Evolutionary conservation across 2,888 invertebrate genomes (phyloP), one percentile per base, ranked within the genome.

Genomic region (Spodoptera littoralis): DNA sequence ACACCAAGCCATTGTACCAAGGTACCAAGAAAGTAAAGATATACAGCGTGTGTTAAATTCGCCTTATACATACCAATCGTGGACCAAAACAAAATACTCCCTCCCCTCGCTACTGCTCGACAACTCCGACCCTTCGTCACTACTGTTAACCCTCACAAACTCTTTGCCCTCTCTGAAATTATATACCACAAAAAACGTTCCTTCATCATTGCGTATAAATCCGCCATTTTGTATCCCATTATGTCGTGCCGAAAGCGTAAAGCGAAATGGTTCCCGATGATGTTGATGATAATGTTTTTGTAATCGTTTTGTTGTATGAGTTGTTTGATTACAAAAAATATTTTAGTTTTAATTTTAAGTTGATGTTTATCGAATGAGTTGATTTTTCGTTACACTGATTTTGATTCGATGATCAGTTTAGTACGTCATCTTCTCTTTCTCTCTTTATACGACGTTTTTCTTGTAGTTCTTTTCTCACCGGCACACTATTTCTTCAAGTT

Each of bases 151-250:
- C 82, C 86, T 88, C 74, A 88, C 84, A 90, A 91, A 92, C 81
- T 89, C 85, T 83, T 88, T 91, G 88, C 81, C 85, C 79, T 85
- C 84, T 93, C 93, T 93, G 93, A 92, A 93, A 94, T 88, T 82
- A 85, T 87, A 75, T 89, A 89, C 76, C 82, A 76, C 58, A 75
- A 70, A 69, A 73, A 72, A 69, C 51, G 71, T 71, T 77, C 66
- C 77, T 80, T 76, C 70, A 79, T 63, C 72, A 64, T 73, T 62
- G 70, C 84, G 74, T 86, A 80, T 84, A 73, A 73, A 59, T 56
- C 76, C 67, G 70, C 77, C 71, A 58, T 78, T 70, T 73, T 66
- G 45, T 65, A 54, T 58, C 57, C 76, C 80, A 9, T 36, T 6
- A 36, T 36, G 36, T 70, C 73, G 58, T 74, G 51, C 51, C 60